phyloP scores from a whole-genome alignment of 2,888 invertebrate species.

The Lycocerus yunnanus region DNA sequence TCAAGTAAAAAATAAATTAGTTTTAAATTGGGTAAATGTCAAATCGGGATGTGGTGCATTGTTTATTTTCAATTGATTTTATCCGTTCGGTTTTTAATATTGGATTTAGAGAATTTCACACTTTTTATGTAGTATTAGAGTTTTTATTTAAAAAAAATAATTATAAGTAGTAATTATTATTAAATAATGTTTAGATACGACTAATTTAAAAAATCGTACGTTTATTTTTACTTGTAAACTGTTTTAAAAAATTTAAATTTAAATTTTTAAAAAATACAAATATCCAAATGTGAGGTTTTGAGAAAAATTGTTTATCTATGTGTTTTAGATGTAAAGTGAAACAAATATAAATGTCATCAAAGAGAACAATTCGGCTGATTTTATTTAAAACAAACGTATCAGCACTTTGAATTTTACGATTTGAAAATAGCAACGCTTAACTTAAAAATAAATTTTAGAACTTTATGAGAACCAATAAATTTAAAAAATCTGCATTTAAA shows the following conservation, averaged over 20 bases:
- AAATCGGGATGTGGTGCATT: background rate
- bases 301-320: background rate
- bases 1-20: background rate
- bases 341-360: background rate
- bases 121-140: too few species aligned
- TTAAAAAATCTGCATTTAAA: background rate
- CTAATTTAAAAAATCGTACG: too few species aligned
- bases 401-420: background rate
- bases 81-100: background rate
- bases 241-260: too few species aligned
- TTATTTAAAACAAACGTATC: background rate
- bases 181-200: too few species aligned
- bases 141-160: too few species aligned
- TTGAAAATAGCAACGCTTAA: background rate
- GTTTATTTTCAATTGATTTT: background rate
- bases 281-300: too few species aligned
- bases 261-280: too few species aligned
- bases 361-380: background rate
- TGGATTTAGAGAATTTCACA: background rate
- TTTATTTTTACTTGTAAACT: too few species aligned
- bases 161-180: too few species aligned
- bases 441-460: background rate
- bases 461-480: background rate
- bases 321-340: background rate
- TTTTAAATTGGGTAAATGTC: background rate